A percentile compares a stretch with the other conserved stretches of the same genome.
phyloP scores from a whole-genome alignment of 2,113 vertebrate genomes.

The Eupsittula cactorum region DNA sequence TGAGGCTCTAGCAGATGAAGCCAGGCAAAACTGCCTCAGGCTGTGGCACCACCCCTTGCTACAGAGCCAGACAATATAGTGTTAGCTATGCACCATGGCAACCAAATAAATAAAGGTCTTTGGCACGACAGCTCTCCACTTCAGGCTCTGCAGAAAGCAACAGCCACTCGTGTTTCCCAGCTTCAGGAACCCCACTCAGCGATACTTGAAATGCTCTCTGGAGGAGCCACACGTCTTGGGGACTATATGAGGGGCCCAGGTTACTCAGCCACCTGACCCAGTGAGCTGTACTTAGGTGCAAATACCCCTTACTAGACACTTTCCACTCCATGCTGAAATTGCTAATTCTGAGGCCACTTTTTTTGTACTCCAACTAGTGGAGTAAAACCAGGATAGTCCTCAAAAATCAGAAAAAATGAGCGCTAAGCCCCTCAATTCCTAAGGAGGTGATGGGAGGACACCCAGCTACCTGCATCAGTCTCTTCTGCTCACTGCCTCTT shows the following conservation, averaged over 20 bases:
- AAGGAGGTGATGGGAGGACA: neutral
- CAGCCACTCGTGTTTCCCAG: neutral
- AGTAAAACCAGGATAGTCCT: neutral
- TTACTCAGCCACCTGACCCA: neutral
- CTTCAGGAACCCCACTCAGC: neutral
- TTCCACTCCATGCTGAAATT: neutral
- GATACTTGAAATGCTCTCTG: neutral
- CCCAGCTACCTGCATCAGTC: neutral
- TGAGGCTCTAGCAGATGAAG: neutral
- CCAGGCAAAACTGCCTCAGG: slow-evolving; percentile 2
- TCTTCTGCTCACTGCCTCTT: neutral
- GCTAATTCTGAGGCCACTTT: neutral
- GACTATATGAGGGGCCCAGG: neutral
- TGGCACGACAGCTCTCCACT: neutral
- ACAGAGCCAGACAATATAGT: slow-evolving; percentile 25
- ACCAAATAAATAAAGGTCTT: slow-evolving; percentile 49
- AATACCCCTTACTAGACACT: neutral
- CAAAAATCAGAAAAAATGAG: neutral
- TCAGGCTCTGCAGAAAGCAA: slow-evolving; percentile 25
- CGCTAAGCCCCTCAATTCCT: neutral
- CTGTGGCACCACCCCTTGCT: slow-evolving; percentile 32
- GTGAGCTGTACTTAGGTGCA: neutral
- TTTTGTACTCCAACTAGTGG: neutral
- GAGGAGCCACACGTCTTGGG: neutral
- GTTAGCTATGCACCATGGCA: slow-evolving; percentile 31